Evolutionary conservation across 1,140 invertebrate genomes (phyloP), one percentile per base, ranked within the genome.

Genomic region (Drosophila truncata): DNA sequence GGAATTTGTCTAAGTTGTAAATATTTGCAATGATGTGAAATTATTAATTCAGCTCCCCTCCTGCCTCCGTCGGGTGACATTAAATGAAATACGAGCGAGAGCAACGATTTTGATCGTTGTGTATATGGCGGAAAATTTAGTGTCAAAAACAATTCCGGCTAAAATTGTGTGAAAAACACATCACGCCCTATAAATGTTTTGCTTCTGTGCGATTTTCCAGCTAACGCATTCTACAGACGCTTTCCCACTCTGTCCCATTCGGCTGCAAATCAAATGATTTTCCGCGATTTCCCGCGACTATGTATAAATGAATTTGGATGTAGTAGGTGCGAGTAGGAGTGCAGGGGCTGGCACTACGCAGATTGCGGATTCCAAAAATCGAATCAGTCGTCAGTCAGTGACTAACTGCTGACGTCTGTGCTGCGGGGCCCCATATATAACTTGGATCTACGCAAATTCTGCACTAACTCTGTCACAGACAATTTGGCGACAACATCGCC

Each of bases 401-500:
- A 86, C 55, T 69, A 64, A 58, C 52, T 67, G 74, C 82, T 85
- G 82, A 85, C 82, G 82, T 85, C 82, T 78, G 65, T 41, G 57
- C 23, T 20, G 33, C 27, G 27, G 33, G 67, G 47, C 33, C 57
- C 50, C 57, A 39, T 49, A 78, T 58, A 78, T 74, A 83, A 83
- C 35, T 62, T 62, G 20, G 39, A 87, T 82, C 67, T 85, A 82
- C 82, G 82, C 74, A 86, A 75, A 70, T 86, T 78, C 37, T 69
- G 60, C 63, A 85, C 82, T 73, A 85, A 85, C 78, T 64, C 82
- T 87, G 85, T 78, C 80, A 85, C 74, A 88, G 85, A 88, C 85
- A 84, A 90, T 71, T 81, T 65, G 85, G 85, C 85, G 85, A 77
- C 84, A 66, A 63, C 61, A 61, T 69, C 49, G 67, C n/a, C n/a